phyloP scores from a whole-genome alignment of 2,797 vertebrate species.

The Halcyon smyrnensis region DNA sequence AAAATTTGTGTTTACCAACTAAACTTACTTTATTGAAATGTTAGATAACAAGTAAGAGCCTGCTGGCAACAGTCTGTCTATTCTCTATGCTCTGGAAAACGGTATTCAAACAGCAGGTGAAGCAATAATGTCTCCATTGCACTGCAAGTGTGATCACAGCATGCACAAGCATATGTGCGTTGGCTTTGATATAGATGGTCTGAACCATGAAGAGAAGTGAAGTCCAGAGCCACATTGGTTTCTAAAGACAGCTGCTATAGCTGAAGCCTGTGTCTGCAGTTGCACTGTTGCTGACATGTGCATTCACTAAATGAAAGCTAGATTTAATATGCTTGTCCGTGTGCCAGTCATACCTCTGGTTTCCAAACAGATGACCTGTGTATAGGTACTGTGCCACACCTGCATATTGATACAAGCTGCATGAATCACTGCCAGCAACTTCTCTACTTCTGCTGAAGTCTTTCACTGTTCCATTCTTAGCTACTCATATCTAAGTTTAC shows the following conservation, averaged over 20 bases:
- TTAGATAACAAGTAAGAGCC: neutral
- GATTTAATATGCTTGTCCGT: fast-evolving
- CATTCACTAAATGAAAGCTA: neutral
- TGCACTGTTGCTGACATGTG: fast-evolving
- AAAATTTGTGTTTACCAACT: neutral
- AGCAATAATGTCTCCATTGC: neutral
- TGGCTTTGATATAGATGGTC: neutral
- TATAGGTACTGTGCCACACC: neutral
- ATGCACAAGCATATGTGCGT: neutral
- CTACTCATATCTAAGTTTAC: neutral
- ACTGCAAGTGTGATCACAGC: neutral
- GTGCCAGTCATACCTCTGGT: neutral
- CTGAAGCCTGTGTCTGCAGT: neutral
- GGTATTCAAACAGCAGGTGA: neutral
- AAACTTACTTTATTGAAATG: neutral
- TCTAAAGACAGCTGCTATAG: neutral
- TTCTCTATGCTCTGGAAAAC: neutral
- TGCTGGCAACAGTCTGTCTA: neutral
- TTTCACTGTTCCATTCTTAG: neutral
- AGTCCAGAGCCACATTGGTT: neutral
- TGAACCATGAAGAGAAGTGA: neutral
- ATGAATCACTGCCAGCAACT: neutral
- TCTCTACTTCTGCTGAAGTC: neutral
- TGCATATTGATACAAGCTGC: neutral
- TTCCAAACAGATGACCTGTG: neutral